Evolutionary conservation across 2,113 vertebrate genomes (phyloP), one percentile per base, ranked within the genome.

Genomic region (Talpa occidentalis): DNA sequence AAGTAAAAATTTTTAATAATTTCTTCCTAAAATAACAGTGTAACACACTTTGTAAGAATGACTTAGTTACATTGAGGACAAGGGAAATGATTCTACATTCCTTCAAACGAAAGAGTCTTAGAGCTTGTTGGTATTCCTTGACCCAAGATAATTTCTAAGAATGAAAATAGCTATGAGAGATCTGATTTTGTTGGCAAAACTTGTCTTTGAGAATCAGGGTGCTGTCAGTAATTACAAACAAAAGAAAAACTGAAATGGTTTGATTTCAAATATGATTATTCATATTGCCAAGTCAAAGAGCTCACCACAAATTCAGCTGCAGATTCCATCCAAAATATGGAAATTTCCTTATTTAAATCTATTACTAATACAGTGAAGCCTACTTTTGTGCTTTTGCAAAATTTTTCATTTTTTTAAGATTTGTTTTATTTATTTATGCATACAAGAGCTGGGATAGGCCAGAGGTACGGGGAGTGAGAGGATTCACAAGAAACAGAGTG

Each of bases 171-270:
- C 52, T 54, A 14, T 59, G n/a, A 26, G 14, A 42, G 26, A 74
- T 9, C 2, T 56, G 35, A 30, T 64, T 78, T 52, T 60, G 5
- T 60, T 80, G 37, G 44, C 21, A 54, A 14, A 85, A 49, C 6
- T 81, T 67, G 62, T 12, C 2, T 69, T 72, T 32, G 28, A 80
- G 10, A 59, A 84, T 42, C 4, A 62, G 54, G 64, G 3, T 47
- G 7, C 67, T 67, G 54, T 16, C 4, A 44, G 14, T n/a, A 78
- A 80, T 85, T 78, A 66, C 28, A 72, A 94, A 90, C 10, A 64
- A 89, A 94, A 60, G 0, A 81, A 21, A 40, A 81, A 92, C 14
- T 70, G 5, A 90, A 94, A 59, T 90, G 1, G 74, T 22, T 93
- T 0, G 2, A 73, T 49, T 88, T 93, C 12, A 69, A 76, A 16